Evolutionary conservation across 2,888 invertebrate species (phyloP).

Genomic region (Steinernema carpocapsae): DNA sequence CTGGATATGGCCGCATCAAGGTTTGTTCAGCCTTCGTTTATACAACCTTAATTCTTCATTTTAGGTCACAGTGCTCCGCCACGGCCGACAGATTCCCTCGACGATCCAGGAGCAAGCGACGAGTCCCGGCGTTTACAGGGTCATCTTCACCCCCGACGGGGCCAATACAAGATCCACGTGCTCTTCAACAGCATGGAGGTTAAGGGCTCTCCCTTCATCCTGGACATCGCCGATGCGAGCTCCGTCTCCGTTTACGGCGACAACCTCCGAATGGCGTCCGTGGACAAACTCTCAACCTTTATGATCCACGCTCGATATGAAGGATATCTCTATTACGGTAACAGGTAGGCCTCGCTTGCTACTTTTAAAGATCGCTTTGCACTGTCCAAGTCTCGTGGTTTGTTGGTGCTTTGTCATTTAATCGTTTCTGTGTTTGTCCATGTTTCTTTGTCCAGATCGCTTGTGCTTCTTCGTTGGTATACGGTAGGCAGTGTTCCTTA

Average conservation of each 20-base stretch:
- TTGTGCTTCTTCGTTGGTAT: slow-evolving; percentile 31
- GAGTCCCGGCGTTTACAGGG: slow-evolving; percentile 72
- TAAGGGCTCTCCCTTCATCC: slow-evolving; percentile 74
- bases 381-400: slow-evolving; percentile 30
- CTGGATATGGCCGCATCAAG: slow-evolving; percentile 64
- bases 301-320: slow-evolving; percentile 72
- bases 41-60: slow-evolving; percentile 29
- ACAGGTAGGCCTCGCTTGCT: slow-evolving; percentile 61
- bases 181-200: slow-evolving; percentile 91
- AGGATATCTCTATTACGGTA: slow-evolving; percentile 70
- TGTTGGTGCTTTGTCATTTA: background rate
- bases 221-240: slow-evolving; percentile 71
- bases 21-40: slow-evolving; percentile 44
- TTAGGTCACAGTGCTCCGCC: slow-evolving; percentile 63
- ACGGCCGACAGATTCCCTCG: slow-evolving; percentile 75
- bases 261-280: slow-evolving; percentile 73
- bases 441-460: slow-evolving; percentile 11
- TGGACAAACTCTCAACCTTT: slow-evolving; percentile 75
- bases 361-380: slow-evolving; percentile 1
- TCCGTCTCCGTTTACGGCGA: slow-evolving; percentile 75
- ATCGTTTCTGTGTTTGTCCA: slow-evolving; percentile 7
- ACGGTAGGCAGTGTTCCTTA: slow-evolving; percentile 22
- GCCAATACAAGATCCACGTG: slow-evolving; percentile 81
- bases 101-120: slow-evolving; percentile 52
- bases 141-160: slow-evolving; percentile 74